phyloP scores from a whole-genome alignment of 2,888 invertebrate genomes.

The Drosophila greeni region DNA sequence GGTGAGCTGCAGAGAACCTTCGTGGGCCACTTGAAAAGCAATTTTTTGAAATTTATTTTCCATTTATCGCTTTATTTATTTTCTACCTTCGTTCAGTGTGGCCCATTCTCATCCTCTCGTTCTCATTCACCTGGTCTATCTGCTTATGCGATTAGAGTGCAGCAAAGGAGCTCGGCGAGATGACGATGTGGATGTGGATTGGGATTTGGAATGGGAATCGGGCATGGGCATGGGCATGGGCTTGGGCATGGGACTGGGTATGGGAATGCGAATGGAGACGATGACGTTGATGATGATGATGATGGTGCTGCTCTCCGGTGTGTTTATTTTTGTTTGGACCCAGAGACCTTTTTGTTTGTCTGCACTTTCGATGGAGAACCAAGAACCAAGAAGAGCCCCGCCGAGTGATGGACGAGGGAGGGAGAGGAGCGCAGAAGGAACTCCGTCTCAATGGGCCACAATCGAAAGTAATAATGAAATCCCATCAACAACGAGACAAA shows the following conservation, averaged over 20 bases:
- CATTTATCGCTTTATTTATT: slow-evolving; percentile 71
- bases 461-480: slow-evolving; percentile 73
- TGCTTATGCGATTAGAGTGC: slow-evolving; percentile 66
- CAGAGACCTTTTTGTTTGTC: slow-evolving; percentile 40
- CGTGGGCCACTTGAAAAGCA: slow-evolving; percentile 67
- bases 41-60: slow-evolving; percentile 67
- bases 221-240: slow-evolving; percentile 1
- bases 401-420: not conserved
- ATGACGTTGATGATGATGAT: slow-evolving; percentile 15
- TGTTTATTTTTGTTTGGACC: slow-evolving; percentile 67
- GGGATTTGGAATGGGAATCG: slow-evolving; percentile 2
- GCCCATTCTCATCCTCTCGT: slow-evolving; percentile 22
- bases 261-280: slow-evolving; percentile 16
- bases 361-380: slow-evolving; percentile 30
- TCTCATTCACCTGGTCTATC: slow-evolving; percentile 44
- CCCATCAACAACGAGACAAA: slow-evolving; percentile 59
- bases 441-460: slow-evolving; percentile 64
- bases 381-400: slow-evolving; percentile 12
- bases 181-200: slow-evolving; percentile 28
- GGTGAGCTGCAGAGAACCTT: slow-evolving; percentile 12
- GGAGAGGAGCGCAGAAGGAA: slow-evolving; percentile 34
- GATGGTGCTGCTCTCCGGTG: slow-evolving; percentile 27
- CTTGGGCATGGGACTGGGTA: slow-evolving; percentile 3
- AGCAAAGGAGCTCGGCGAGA: slow-evolving; percentile 45
- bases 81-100: slow-evolving; percentile 46